A percentile compares a stretch with the other conserved stretches of the same genome.
These are phyloP conservation scores for Pogona vitticeps DNA, from an alignment of 2,113 vertebrate genomes.

Conservation along the genomic window DNA sequence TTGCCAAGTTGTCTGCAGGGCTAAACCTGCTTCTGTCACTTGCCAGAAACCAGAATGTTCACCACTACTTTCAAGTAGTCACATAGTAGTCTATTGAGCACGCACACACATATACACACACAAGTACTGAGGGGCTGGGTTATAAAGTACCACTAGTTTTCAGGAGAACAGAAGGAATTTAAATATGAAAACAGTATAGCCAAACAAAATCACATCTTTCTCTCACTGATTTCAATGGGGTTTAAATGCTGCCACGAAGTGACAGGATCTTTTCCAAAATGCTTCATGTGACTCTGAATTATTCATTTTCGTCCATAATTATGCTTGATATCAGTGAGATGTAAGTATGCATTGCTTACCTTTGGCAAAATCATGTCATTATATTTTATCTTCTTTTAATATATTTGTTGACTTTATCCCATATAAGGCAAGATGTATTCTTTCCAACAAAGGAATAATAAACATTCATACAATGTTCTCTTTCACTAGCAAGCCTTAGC, in stretches of 20 bases:
- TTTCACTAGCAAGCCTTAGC: not conserved
- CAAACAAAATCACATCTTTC: not conserved
- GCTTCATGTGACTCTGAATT: not conserved
- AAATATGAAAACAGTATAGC: not conserved
- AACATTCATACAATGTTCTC: not conserved
- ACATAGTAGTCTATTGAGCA: not conserved
- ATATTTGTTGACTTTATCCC: not conserved
- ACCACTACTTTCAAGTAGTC: not conserved
- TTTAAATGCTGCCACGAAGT: not conserved
- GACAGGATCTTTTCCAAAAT: not conserved
- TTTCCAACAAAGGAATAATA: not conserved
- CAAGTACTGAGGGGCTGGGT: not conserved
- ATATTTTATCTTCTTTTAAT: not conserved
- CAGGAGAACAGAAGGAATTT: not conserved
- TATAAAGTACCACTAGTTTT: not conserved
- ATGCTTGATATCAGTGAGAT: not conserved
- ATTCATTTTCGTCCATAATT: not conserved
- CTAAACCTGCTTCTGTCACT: constrained; percentile 37
- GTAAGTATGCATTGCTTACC: not conserved
- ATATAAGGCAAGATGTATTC: not conserved
- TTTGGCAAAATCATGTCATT: not conserved
- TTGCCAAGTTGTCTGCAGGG: constrained; percentile 25
- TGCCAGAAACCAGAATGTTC: not conserved
- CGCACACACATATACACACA: no score
- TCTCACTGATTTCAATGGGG: not conserved